Percentiles rank a stretch among this genome's conserved stretches.
phyloP scores from a whole-genome alignment of 2,888 invertebrate genomes.

The Ceriagrion tenellum region DNA sequence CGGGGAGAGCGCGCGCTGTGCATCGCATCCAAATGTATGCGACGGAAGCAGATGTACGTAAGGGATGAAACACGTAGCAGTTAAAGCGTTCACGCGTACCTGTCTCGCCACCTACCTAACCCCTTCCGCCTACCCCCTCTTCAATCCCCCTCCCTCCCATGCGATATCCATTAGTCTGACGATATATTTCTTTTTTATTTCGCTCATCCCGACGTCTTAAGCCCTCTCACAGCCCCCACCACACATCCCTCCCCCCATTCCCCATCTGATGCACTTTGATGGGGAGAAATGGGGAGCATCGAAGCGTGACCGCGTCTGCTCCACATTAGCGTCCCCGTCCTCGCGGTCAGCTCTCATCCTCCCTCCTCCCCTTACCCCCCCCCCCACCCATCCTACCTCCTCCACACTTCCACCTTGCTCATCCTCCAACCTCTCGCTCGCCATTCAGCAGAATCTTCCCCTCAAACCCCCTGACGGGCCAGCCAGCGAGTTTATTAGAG shows the following conservation, averaged over 20 bases:
- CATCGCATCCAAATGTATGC: neutral
- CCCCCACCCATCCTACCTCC: neutral
- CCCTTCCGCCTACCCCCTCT: too few species aligned
- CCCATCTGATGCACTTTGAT: neutral
- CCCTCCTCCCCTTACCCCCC: neutral
- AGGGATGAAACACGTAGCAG: neutral
- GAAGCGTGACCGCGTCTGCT: conserved; percentile 22
- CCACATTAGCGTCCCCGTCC: conserved; percentile 13
- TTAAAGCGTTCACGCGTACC: neutral
- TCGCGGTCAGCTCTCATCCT: neutral
- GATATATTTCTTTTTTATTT: neutral
- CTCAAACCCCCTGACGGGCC: too few species aligned
- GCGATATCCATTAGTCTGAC: neutral
- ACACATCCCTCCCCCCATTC: neutral
- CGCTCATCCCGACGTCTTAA: neutral
- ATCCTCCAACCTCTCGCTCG: neutral
- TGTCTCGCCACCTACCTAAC: neutral
- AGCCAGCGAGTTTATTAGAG: too few species aligned
- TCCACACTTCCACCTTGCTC: neutral
- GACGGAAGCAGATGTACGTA: neutral
- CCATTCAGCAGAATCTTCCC: neutral
- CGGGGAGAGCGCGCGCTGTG: neutral
- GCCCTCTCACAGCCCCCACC: too few species aligned
- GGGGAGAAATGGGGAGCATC: neutral
- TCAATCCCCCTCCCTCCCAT: neutral